Evolutionary conservation across 2,888 invertebrate genomes (phyloP), one percentile per base, ranked within the genome.

Genomic region (Aradus depressus): DNA sequence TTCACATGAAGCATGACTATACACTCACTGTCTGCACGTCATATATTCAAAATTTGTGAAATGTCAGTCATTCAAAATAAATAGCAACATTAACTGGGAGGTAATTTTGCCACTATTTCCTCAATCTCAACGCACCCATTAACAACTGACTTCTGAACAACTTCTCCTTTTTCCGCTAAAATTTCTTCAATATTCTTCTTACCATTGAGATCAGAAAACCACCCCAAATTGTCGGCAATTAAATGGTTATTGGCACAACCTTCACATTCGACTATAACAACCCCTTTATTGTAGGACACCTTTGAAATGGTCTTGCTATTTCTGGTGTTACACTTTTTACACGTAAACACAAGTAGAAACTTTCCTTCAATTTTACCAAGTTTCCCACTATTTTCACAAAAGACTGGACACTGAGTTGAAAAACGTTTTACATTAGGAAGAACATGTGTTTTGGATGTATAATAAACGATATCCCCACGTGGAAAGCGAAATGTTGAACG

Each of bases 181-280:
- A 93, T 86, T 57, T 87, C 84, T 72, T 96, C 95, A 60, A 97
- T 88, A 64, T 96, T 96, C 57, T 75, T 76, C 62, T 78, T 81
- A 1, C 79, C 80, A 44, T 70, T 61, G 63, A 84, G 70, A 64
- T 90, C 84, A 0, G 79, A 72, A 66, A 96, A 97, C 96, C 96
- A 97, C 57, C 86, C 86, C 1, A 97, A 72, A 68, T 97, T 93
- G 66, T 97, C 96, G 0, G 96, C 96, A 59, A 97, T 95, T 21
- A 97, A 72, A 69, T 97, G 97, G 66, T 87, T 80, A 65, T 88
- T 93, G 39, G 76, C 69, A 65, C 96, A 96, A 1, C 85, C 85
- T 48, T 79, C 78, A 67, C 97, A 97, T 48, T 77, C 80, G 0
- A 95, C 87, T 58, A 97, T 88, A 0, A 97, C 91, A 10, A 97